Evolutionary conservation across 2,797 vertebrate species (phyloP), one percentile per base, ranked within the genome.

Genomic region (Echeneis naucrates): DNA sequence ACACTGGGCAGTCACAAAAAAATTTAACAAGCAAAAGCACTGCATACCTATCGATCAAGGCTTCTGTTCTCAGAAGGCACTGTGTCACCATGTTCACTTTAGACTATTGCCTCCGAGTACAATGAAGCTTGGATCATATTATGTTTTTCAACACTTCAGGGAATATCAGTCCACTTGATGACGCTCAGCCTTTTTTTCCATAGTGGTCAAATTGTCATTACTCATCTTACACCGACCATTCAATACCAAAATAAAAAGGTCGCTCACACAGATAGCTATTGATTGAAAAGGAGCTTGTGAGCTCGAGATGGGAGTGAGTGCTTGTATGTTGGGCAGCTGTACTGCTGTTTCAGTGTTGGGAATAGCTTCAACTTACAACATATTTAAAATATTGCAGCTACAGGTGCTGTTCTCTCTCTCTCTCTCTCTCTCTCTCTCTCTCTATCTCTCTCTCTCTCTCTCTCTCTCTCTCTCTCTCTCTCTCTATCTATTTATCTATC

Each of bases 21-120:
- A 83, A 81, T 74, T 83, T 68, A 78, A 71, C 87, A 75, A 77
- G 61, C 57, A 73, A 59, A 72, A 75, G 63, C 66, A 65, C 35
- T 24, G 42, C 32, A 23, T 60, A 62, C 35, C 58, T 80, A 82
- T 84, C 2, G 65, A 87, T 72, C 77, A 67, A 64, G 54, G 50
- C 64, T 2, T 68, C 6, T 44, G 72, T 55, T 66, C 45, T 53
- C 56, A 55, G 68, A 69, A 53, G 45, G 57, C 33, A 55, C 19
- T 3, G 2, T 4, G 45, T 21, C 62, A 35, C 13, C 3, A 4
- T 32, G n/a, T 70, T 66, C 66, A 75, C 53, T 58, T 66, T 79
- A 60, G 77, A 66, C 23, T 30, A 52, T 8, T 40, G 17, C 42
- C 52, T 76, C 11, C 19, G 50, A 73, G 62, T 55, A 50, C 53